phyloP scores from a whole-genome alignment of 1,140 invertebrate genomes.

The Hyles euphorbiae region DNA sequence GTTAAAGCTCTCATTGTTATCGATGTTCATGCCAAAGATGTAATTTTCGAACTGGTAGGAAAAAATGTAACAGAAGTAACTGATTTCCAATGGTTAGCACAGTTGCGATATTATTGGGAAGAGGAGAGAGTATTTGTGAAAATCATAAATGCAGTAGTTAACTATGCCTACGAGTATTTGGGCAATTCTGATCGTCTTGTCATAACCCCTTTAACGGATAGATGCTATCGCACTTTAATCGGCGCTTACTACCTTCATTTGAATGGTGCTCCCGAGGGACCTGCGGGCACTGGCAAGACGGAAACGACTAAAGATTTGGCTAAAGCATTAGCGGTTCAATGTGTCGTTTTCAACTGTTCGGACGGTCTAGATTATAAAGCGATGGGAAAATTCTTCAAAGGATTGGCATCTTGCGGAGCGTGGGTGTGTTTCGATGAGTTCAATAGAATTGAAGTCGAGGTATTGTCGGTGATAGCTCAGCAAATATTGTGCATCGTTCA shows the following conservation, averaged over 20 bases:
- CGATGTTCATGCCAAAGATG: conserved; percentile 94
- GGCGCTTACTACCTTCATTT: conserved; percentile 92
- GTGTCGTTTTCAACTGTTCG: conserved; percentile 95
- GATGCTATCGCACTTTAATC: conserved; percentile 91
- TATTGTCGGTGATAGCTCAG: conserved; percentile 92
- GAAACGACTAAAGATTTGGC: conserved; percentile 96
- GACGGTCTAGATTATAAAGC: conserved; percentile 95
- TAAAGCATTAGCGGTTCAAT: conserved; percentile 91
- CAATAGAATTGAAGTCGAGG: conserved; percentile 93
- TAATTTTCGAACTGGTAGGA: conserved; percentile 84
- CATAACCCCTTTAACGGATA: conserved; percentile 90
- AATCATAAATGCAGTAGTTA: conserved; percentile 90
- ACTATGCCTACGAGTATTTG: conserved; percentile 95
- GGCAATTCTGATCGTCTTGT: conserved; percentile 89
- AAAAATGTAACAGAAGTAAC: conserved; percentile 82
- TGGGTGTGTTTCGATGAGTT: conserved; percentile 97
- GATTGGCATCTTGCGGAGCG: conserved; percentile 91
- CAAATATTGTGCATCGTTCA: conserved; percentile 88
- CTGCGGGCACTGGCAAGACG: conserved; percentile 95
- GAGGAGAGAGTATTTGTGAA: conserved; percentile 85
- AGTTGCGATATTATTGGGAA: conserved; percentile 94
- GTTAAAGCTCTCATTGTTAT: conserved; percentile 92
- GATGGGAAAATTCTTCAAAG: conserved; percentile 93
- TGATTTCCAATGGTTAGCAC: conserved; percentile 94
- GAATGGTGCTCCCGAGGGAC: conserved; percentile 91